phyloP scores from a whole-genome alignment of 2,888 invertebrate species.

The Cylloceria caligata region DNA sequence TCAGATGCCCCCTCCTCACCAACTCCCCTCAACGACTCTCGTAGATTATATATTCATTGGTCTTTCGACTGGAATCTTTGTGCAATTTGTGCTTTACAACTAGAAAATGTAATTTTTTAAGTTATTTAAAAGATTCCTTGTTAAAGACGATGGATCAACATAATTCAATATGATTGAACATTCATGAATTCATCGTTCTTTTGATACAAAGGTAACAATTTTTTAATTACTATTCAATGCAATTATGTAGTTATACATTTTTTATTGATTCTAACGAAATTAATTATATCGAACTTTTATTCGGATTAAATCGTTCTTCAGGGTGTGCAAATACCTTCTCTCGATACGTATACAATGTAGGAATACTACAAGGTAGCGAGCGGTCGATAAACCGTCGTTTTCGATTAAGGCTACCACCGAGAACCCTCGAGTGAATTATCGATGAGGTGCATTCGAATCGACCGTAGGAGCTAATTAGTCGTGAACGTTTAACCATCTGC shows the following conservation, averaged over 20 bases:
- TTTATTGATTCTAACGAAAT: not conserved
- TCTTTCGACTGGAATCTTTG: not conserved
- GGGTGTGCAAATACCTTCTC: not conserved
- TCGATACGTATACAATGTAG: not conserved
- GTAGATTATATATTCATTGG: not conserved
- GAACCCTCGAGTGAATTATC: conserved; percentile 40
- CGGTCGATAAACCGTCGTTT: conserved; percentile 28
- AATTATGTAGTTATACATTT: not conserved
- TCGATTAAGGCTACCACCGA: conserved; percentile 20
- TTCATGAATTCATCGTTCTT: too few species aligned
- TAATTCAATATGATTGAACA: too few species aligned
- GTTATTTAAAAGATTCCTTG: too few species aligned
- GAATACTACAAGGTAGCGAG: conserved; percentile 3
- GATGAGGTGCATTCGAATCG: conserved; percentile 30
- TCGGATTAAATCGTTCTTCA: not conserved
- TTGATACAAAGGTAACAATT: not conserved
- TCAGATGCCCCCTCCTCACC: too few species aligned
- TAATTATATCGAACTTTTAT: not conserved
- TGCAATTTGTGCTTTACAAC: not conserved
- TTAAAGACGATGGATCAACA: too few species aligned
- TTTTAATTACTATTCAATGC: not conserved
- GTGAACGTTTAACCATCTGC: conserved; percentile 52
- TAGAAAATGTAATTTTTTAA: not conserved
- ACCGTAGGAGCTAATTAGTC: conserved; percentile 50
- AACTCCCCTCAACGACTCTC: not conserved